Evolutionary conservation across 2,888 invertebrate species (phyloP).

Genomic region (Seira ritae): DNA sequence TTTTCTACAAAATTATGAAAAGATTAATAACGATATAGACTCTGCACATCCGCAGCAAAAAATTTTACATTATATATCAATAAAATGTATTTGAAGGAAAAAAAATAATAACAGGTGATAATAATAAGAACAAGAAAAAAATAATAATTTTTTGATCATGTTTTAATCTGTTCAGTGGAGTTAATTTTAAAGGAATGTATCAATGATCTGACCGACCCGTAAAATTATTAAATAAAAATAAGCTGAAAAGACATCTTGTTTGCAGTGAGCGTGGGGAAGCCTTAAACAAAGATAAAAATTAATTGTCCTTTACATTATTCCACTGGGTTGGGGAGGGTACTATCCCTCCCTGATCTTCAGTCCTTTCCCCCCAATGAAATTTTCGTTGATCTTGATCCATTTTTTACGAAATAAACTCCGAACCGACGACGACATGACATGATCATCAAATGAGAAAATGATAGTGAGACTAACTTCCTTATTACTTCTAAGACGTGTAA

Average conservation of each 20-base stretch:
- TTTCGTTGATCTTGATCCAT: slow-evolving; percentile 11
- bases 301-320: not conserved
- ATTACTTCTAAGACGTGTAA: slow-evolving; percentile 63
- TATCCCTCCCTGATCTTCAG: too few relatives aligned
- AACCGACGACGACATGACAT: slow-evolving; percentile 11
- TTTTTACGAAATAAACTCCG: not conserved
- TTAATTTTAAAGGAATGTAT: not conserved
- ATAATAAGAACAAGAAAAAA: slow-evolving; percentile 14
- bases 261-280: too few relatives aligned
- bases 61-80: not conserved
- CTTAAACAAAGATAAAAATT: not conserved
- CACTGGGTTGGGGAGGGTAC: not conserved
- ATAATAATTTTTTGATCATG: slow-evolving; percentile 10
- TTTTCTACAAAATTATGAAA: not conserved
- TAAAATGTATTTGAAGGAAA: not conserved
- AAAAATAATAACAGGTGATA: slow-evolving; percentile 15
- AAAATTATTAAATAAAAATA: too few relatives aligned
- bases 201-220: not conserved
- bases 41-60: slow-evolving; percentile 15
- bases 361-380: slow-evolving; percentile 11
- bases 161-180: not conserved
- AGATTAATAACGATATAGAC: not conserved
- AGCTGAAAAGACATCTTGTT: not conserved
- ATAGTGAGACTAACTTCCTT: slow-evolving; percentile 70
- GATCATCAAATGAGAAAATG: slow-evolving; percentile 65